Evolutionary conservation across 1,140 invertebrate species (phyloP), one percentile per base, ranked within the genome.

Genomic region (Trachymyrmex septentrionalis): DNA sequence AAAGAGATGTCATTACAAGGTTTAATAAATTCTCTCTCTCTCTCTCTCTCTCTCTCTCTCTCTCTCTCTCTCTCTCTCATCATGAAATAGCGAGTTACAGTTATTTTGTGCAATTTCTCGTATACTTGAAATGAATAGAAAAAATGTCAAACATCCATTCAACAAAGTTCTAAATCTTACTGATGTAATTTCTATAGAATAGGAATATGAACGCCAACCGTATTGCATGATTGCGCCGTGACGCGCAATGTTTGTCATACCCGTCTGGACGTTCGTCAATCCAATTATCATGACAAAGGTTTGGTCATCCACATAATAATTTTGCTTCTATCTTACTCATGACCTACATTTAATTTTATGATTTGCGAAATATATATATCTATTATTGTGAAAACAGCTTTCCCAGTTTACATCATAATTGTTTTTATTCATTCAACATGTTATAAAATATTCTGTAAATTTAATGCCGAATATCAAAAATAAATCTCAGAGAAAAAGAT

Each of bases 191-290:
- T 0, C 48, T 80, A 30, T 69, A 19, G n/a, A 21, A 69, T 80
- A 63, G 73, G 34, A 63, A 55, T n/a, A n/a, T 50, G 19, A 6
- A 50, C 34, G 76, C 30, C n/a, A 38, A 30, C 64, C 34, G 38
- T 55, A 89, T 82, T 55, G 44, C 57, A 75, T 69, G 80, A 85
- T 78, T 61, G 63, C 61, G 19, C 64, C 24, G 38, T 27, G 85
- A 69, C 27, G 55, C 67, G 34, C 82, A 34, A 63, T 67, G 27
- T 66, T 6, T 55, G n/a, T 21, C 50, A 38, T 48, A 53, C 5
- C n/a, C 24, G 48, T 63, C 24, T 44, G 38, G 63, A 80, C 73
- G 27, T 69, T 72, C 9, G 48, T 85, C 19, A 55, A 72, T 85
- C 57, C 19, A 30, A 59, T 77, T 78, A 78, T 66, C 38, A 50